Evolutionary conservation across 2,888 invertebrate species (phyloP), one percentile per base, ranked within the genome.

Genomic region (Platerodrilus igneus): DNA sequence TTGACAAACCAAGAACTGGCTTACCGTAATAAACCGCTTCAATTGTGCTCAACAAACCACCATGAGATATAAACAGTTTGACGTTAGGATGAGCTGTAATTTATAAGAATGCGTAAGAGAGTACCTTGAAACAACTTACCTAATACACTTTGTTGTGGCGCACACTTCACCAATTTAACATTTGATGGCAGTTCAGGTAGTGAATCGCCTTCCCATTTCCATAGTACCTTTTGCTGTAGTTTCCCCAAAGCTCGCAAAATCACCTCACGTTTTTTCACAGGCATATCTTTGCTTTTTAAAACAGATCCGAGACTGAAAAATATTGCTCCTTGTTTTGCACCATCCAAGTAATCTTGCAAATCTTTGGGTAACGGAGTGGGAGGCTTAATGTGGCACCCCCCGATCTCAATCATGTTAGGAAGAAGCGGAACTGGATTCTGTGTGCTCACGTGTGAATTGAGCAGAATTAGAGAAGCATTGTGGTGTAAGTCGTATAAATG

Each of bases 351-450:
- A n/a, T 11, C 11, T 29, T 49, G 21, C 13, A 53, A 18, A 9
- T 51, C 51, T 3, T 29, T n/a, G 6, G 49, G 37, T 16, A 56
- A 37, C 8, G 32, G 17, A 28, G 47, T 41, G 1, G 47, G 34
- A 9, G 34, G 33, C 4, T 42, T 10, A 2, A 55, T 14, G 17
- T 56, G 54, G 9, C 49, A 47, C 10, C 58, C 58, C 4, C 52
- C 57, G 19, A 57, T 46, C 37, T 48, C 46, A 14, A 55, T 50
- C 45, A 55, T 53, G 22, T 50, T 54, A n/a, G 57, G 52, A 27
- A 53, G 25, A 29, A 48, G 45, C 8, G 57, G 54, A 10, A 50
- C 31, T 7, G 52, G 49, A 7, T 37, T 41, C 33, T 52, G 41
- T 20, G 48, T 37, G n/a, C 43, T 41, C 18, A 29, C 33, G 29